Conservation (phyloP, 1,140 invertebrate genomes). For the Triops cancriformis region DNA sequence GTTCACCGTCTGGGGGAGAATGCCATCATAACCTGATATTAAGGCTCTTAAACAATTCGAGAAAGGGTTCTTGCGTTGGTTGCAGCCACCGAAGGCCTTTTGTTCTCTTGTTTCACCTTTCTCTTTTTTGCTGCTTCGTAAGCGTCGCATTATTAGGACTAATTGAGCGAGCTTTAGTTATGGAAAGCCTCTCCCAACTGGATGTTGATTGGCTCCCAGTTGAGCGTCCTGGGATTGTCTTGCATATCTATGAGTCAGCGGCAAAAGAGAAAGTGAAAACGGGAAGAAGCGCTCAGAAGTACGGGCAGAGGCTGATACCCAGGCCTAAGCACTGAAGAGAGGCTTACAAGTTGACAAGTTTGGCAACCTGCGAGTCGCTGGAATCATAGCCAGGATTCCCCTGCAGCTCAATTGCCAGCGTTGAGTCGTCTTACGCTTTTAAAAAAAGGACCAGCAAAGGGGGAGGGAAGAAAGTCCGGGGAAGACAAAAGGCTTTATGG, state of each 20-base stretch:
- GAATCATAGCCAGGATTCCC: background rate
- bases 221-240: background rate
- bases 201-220: background rate
- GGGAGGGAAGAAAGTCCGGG: background rate
- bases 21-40: too few relatives aligned
- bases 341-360: conserved; percentile 13
- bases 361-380: background rate
- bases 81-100: too few relatives aligned
- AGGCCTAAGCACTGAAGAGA: background rate
- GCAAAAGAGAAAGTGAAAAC: background rate
- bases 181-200: background rate
- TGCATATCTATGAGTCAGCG: background rate
- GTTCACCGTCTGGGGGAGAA: too few relatives aligned
- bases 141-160: background rate
- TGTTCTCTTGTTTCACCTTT: too few relatives aligned
- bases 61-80: too few relatives aligned
- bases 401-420: background rate
- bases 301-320: background rate
- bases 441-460: background rate
- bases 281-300: background rate
- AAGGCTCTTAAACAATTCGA: too few relatives aligned
- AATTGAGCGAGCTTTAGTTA: background rate
- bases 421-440: background rate
- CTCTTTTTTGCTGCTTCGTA: too few relatives aligned
- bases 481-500: background rate